Evolutionary conservation across 1,140 invertebrate species (phyloP), one percentile per base, ranked within the genome.

Genomic region (Lasaia peninsularis): DNA sequence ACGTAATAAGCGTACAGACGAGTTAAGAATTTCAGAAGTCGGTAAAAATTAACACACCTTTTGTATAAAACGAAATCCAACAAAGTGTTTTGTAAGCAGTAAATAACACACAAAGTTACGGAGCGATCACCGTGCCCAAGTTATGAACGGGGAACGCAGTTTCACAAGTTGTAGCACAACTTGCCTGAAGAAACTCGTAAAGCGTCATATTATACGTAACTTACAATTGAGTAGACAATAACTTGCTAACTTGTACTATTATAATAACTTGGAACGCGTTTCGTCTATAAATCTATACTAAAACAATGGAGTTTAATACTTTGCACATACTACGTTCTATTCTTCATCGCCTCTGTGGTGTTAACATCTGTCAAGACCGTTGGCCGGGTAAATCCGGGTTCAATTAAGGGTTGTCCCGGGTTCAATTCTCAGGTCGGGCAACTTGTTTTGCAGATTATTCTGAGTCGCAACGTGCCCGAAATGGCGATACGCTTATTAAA

Each of bases 91-190:
- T 21, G 14, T 20, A 21, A 48, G 40, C 10, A 56, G 56, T 64
- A 64, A 57, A 60, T 65, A 65, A 60, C 51, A 55, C 54, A 50
- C 33, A 58, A 61, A 61, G 54, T 61, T 57, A 50, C 59, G 57
- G 32, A 60, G 33, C 58, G 58, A 65, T 61, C 58, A 58, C 50
- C 61, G 63, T 60, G 61, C 33, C 55, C 52, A 60, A 65, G 28
- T 61, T 65, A 60, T 58, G 60, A 48, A 48, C 40, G 20, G 20
- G 9, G 40, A 48, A 48, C 40, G 40, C 40, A 48, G 40, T 48
- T 48, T 20, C 40, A 48, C 40, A 48, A 48, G 10, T 48, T 48
- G n/a, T 48, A 48, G 40, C 20, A 11, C 18, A 48, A 48, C 40
- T 48, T 48, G 40, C 16, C 40, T 21, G 11, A 48, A 48, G 40